Conservation (phyloP, 2,888 invertebrate genomes). For the Tetanocera ferruginea region DNA sequence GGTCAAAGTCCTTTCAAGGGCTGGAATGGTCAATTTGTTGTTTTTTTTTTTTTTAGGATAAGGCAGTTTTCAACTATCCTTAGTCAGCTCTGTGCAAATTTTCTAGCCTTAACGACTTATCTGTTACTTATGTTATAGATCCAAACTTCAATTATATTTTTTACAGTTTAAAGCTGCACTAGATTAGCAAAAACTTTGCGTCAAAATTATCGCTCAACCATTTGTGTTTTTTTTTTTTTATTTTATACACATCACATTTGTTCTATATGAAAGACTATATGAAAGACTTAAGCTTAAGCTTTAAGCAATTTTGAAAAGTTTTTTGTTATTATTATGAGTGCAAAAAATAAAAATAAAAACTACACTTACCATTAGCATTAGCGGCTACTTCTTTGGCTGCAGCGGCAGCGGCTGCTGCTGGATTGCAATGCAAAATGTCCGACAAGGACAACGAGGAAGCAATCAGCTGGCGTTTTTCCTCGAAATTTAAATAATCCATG, state of each 20-base stretch:
- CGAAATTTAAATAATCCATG: conserved; percentile 91
- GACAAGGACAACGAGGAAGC: conserved; percentile 89
- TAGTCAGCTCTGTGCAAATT: too few relatives aligned
- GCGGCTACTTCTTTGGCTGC: conserved; percentile 70
- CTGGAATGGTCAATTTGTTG: too few relatives aligned
- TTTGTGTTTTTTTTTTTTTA: too few relatives aligned
- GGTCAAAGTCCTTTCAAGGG: too few relatives aligned
- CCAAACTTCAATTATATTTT: too few relatives aligned
- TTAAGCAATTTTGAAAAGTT: not conserved
- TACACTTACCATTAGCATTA: conserved; percentile 68
- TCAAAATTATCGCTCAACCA: too few relatives aligned
- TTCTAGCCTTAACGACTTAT: too few relatives aligned
- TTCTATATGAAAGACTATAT: not conserved
- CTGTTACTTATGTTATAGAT: too few relatives aligned
- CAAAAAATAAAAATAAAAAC: not conserved
- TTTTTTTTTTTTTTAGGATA: too few relatives aligned
- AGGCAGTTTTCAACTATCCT: too few relatives aligned
- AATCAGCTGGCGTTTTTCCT: conserved; percentile 90
- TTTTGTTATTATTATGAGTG: not conserved
- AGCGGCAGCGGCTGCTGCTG: conserved; percentile 72
- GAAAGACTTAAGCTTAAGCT: not conserved
- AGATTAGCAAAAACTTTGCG: too few relatives aligned
- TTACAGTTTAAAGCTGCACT: too few relatives aligned
- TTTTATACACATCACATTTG: not conserved
- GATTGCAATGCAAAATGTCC: conserved; percentile 84